Base-by-base conservation (phyloP, 1,140 invertebrate genomes). In the Tetranychus cinnabarinus region DNA sequence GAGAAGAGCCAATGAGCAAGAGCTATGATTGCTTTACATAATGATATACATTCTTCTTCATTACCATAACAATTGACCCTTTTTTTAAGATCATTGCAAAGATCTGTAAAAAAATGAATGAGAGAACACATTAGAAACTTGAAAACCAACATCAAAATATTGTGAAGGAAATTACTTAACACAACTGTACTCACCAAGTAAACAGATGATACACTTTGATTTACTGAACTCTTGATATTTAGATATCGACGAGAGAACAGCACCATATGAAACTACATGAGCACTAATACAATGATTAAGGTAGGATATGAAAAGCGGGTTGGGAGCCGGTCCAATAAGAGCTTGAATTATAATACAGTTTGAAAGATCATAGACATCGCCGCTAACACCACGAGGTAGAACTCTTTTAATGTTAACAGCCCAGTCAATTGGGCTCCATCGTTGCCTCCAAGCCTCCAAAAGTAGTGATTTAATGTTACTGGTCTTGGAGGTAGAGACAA, bases 371-470 rank as follows among this genome's bases (percentile, higher is more conserved):
- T 89, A 89, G 1, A 88, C 82, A 78, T 90, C 87, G 23, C 87
- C 87, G 68, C 84, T 86, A 1, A 89, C 85, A 42, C 86, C 66
- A 58, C 67, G 35, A 10, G 68, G 67, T 5, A 74, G 63, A n/a
- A 73, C 65, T 54, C 65, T 85, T 77, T 93, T 92, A 39, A 93
- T 87, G 70, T 91, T 86, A 62, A 92, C 90, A 37, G 88, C 88
- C 88, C 88, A 96, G 72, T 91, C 85, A 36, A 91, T 78, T 74
- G 93, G 88, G 12, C 83, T 84, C 89, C 89, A 95, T 59, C 89
- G 76, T 75, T 93, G 88, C 67, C 87, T 77, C 89, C 89, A 96
- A 50, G 89, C 90, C 72, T 81, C 78, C 37, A 91, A 73, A 62
- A 93, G 77, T 10, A 90, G 75, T 61, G 83, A 82, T 74, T 88